phyloP scores from a whole-genome alignment of 2,113 vertebrate genomes.

The Neolamprologus modestus region DNA sequence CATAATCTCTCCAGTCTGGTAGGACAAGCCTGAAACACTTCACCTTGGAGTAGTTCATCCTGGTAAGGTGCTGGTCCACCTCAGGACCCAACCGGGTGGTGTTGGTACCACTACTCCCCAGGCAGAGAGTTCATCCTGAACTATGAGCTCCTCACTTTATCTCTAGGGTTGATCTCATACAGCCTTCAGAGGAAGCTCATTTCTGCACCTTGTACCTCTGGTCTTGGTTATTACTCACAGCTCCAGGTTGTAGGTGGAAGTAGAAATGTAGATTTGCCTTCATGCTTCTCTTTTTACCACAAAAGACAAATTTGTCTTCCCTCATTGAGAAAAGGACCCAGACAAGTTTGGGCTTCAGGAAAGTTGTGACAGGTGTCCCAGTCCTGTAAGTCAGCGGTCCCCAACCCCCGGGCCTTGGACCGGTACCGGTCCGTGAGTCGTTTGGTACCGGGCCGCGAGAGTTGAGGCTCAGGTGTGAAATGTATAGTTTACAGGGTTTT shows the following conservation, averaged over 20 bases:
- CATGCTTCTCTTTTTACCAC: not conserved
- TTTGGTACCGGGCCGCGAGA: too few species aligned
- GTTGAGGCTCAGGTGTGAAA: too few species aligned
- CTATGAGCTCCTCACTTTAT: not conserved
- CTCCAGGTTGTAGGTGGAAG: not conserved
- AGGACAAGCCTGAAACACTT: not conserved
- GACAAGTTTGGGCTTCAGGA: not conserved
- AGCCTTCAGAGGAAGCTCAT: not conserved
- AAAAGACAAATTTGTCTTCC: not conserved
- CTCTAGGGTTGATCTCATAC: not conserved
- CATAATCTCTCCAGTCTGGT: not conserved
- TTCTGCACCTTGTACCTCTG: not conserved
- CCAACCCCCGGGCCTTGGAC: too few species aligned
- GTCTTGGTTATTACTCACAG: not conserved
- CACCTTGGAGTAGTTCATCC: not conserved
- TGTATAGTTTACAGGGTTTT: too few species aligned
- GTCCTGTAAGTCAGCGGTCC: too few species aligned
- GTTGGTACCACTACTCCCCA: not conserved
- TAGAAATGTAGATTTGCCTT: not conserved
- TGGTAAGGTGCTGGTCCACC: not conserved
- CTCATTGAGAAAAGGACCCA: not conserved
- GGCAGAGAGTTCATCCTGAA: not conserved
- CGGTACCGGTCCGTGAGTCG: too few species aligned
- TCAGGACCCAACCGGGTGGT: accelerated
- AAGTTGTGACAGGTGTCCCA: not conserved